Evolutionary conservation across 2,888 invertebrate species (phyloP), one percentile per base, ranked within the genome.

Genomic region (Dichetophora obliterata): DNA sequence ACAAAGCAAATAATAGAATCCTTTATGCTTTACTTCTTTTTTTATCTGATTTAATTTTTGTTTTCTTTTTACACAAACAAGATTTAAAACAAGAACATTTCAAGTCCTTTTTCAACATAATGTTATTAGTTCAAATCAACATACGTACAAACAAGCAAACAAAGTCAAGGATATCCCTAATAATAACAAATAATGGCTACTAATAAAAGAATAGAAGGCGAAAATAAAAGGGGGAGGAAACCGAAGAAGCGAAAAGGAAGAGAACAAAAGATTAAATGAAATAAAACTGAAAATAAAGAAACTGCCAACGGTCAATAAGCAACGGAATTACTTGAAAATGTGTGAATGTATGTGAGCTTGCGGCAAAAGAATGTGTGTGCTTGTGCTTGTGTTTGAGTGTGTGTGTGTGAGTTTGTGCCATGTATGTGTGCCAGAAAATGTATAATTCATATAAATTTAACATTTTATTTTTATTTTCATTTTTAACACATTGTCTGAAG

Each of bases 221-320:
- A 54, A 54, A 54, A 19, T 22, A 19, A 1, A 19, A 11, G 9
- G 19, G 19, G 22, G 2, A 54, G 54, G 11, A 59, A 22, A 5
- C 9, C 9, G 16, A 24, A 59, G 22, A 22, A 59, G 24, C 24
- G 22, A 19, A 59, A 27, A 3, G 2, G 27, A 16, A 59, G 22
- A 59, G 24, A 59, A 57, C 11, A 57, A 19, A 57, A 57, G n/a
- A 57, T 24, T 24, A 22, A 59, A 27, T 14, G 11, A 59, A 11
- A 59, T 8, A 19, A 59, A 59, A 59, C 5, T 27, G 14, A 59
- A 59, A 22, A 59, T 22, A 59, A 27, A 59, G 19, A 59, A 59
- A 59, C 59, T 59, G 66, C 24, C 37, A n/a, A 66, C 34, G 66
- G 66, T 34, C 66, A 66, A 34, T 66, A 66, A 66, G 22, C 34